Base-by-base conservation (phyloP, 2,797 vertebrate species). In the Huso huso region DNA sequence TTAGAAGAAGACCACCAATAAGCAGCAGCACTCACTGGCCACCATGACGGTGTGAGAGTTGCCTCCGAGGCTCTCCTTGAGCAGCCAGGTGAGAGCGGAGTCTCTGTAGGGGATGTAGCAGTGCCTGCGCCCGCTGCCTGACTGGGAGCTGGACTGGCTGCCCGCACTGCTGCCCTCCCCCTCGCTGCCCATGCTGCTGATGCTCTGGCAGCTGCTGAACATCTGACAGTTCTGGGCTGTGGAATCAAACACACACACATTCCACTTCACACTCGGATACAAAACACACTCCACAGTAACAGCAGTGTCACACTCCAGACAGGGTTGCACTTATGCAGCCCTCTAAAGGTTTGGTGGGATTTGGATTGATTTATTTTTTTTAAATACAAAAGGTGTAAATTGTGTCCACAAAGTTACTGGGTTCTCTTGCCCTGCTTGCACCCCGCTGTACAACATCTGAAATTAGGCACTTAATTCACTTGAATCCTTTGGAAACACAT, bases 21-120 rank as follows among this genome's bases (percentile, higher is more conserved):
- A 11, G 11, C 8, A 62, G 37, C 50, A 64, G 66, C 62, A 87
- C 96, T 88, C 79, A 99, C 97, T 99, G 76, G 96, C 96, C 62
- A 99, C 90, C 96, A 99, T 99, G 69, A 99, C 93, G 72, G 96
- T 99, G 79, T 91, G 97, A 52, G 96, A 97, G 84, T 99, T 99
- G 66, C 97, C 97, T 0, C 97, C 97, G 50, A 99, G 87, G 69
- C 96, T 98, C 83, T 99, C 96, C 81, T 96, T 99, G 61, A 99
- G 88, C 57, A 99, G 92, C 96, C 97, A 99, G 68, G 97, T 99
- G 70, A 99, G 89, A 74, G 97, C 88, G 0, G 97, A 99, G 82
- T 99, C 96, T 10, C 97, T 89, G 82, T 99, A 99, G 0, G 96
- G 96, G 71, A 99, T 93, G 77, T 95, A 98, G 74, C 90, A 94